These are phyloP conservation scores for Hybos culiciformis DNA, from an alignment of 2,888 invertebrate species.

Conservation along the genomic window DNA sequence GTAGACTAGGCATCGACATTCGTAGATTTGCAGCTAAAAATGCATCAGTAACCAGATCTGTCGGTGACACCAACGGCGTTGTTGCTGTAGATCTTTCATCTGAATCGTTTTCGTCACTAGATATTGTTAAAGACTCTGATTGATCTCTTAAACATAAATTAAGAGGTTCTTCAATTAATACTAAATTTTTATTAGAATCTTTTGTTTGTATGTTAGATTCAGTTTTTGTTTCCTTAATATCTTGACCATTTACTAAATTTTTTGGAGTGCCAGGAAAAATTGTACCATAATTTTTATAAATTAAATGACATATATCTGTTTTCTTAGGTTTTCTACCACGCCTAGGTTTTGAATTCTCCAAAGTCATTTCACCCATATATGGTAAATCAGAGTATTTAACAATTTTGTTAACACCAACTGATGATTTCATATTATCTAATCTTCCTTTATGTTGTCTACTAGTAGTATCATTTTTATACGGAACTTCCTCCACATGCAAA, in stretches of 20 bases:
- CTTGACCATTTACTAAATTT: slow-evolving; percentile 35
- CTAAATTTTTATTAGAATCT: slow-evolving; percentile 24
- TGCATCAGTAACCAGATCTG: slow-evolving; percentile 19
- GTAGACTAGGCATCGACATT: slow-evolving; percentile 37
- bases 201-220: slow-evolving; percentile 23
- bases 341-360: slow-evolving; percentile 75
- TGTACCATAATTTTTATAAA: slow-evolving; percentile 83
- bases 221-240: slow-evolving; percentile 39
- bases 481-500: neutral
- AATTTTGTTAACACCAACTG: slow-evolving; percentile 21
- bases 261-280: slow-evolving; percentile 64
- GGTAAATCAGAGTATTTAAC: slow-evolving; percentile 72
- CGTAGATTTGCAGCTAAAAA: slow-evolving; percentile 28
- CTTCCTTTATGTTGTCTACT: neutral
- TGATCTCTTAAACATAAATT: slow-evolving; percentile 70
- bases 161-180: slow-evolving; percentile 50
- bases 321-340: slow-evolving; percentile 83
- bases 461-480: slow-evolving; percentile 3
- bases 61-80: slow-evolving; percentile 23
- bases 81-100: slow-evolving; percentile 16
- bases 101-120: slow-evolving; percentile 24
- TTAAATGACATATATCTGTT: slow-evolving; percentile 81
- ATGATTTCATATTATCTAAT: neutral
- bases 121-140: slow-evolving; percentile 29
- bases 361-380: slow-evolving; percentile 84